Evolutionary conservation across 1,140 invertebrate genomes (phyloP).

Genomic region (Drosophila tristis): DNA sequence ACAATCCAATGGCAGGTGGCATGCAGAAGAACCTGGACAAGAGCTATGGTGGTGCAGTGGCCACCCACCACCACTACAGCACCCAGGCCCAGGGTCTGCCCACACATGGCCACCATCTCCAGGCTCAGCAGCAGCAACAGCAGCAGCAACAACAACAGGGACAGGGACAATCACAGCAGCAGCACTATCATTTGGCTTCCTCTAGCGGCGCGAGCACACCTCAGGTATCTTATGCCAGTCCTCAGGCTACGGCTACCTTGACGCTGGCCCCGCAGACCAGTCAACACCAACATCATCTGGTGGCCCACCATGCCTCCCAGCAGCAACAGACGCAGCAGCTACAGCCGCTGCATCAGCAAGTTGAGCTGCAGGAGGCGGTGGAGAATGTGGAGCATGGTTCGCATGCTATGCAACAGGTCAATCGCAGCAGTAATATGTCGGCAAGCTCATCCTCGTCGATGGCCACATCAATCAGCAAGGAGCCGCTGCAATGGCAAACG

Average conservation of each 20-base stretch:
- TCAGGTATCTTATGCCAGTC: slow-evolving; percentile 66
- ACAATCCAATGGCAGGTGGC: slow-evolving; percentile 43
- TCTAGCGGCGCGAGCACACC: slow-evolving; percentile 64
- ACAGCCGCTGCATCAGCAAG: slow-evolving; percentile 52
- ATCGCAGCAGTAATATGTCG: slow-evolving; percentile 66
- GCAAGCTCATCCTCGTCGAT: slow-evolving; percentile 71
- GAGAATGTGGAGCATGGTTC: slow-evolving; percentile 51
- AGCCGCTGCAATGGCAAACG: slow-evolving; percentile 69
- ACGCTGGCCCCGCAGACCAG: slow-evolving; percentile 52
- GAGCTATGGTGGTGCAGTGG: slow-evolving; percentile 56
- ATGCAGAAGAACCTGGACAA: slow-evolving; percentile 77
- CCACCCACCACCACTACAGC: slow-evolving; percentile 70
- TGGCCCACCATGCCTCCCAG: slow-evolving; percentile 22
- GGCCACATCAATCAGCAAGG: slow-evolving; percentile 73
- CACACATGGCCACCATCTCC: slow-evolving; percentile 62
- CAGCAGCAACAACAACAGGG: slow-evolving; percentile 61
- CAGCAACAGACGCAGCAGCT: slow-evolving; percentile 50
- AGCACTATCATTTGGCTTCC: slow-evolving; percentile 80
- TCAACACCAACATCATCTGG: slow-evolving; percentile 52
- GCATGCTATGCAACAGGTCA: slow-evolving; percentile 44
- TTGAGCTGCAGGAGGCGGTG: slow-evolving; percentile 52
- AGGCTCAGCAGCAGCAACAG: slow-evolving; percentile 59
- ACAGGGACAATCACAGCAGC: slow-evolving; percentile 51
- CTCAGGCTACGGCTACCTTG: slow-evolving; percentile 47
- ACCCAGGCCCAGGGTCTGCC: slow-evolving; percentile 58